Evolutionary conservation across 2,113 vertebrate species (phyloP).

Genomic region (Mellivora capensis): DNA sequence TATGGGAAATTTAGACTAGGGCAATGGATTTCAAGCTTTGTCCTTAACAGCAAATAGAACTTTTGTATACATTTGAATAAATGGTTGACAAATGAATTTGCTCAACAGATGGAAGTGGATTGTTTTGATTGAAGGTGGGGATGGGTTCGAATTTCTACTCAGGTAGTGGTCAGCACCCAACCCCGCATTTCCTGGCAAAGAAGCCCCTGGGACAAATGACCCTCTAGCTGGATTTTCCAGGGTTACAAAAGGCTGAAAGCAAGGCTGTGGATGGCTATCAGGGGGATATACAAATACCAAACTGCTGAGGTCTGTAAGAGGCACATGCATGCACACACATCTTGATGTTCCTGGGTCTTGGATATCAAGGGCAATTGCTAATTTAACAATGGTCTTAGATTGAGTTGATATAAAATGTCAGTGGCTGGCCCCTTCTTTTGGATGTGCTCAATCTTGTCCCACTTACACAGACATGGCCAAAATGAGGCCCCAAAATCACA

Average conservation of each 20-base stretch:
- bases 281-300: accelerated
- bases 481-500: neutral
- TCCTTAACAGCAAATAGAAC: no score
- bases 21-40: neutral
- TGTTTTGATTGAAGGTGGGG: neutral
- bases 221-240: neutral
- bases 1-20: neutral
- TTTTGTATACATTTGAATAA: neutral
- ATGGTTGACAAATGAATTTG: neutral
- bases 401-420: neutral
- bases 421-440: neutral
- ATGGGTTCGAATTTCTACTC: no score
- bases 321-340: accelerated
- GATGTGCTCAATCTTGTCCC: neutral
- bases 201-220: accelerated
- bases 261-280: accelerated
- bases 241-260: neutral
- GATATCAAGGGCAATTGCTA: neutral
- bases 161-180: accelerated
- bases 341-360: neutral
- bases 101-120: no score
- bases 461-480: accelerated
- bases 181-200: neutral
- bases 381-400: no score
- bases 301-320: accelerated